Conservation (phyloP, 2,113 vertebrate species). For the Oreochromis spilurus region DNA sequence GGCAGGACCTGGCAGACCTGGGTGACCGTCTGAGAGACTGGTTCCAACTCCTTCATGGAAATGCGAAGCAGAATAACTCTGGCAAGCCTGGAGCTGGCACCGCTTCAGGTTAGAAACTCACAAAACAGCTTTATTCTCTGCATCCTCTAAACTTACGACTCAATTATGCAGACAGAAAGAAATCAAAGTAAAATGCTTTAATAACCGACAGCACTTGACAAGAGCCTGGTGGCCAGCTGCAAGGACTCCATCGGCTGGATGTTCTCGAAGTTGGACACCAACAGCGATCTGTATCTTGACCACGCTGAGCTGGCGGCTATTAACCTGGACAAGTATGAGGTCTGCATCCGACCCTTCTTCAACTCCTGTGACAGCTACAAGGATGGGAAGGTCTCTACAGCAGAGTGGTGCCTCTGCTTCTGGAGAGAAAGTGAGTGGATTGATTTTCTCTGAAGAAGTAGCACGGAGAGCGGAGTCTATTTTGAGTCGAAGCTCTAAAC, state of each 20-base stretch:
- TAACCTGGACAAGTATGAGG: conserved; percentile 96
- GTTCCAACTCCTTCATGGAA: conserved; percentile 96
- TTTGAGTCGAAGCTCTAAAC: neutral
- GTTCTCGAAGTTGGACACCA: conserved; percentile 93
- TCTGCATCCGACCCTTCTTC: conserved; percentile 96
- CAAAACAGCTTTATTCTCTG: neutral
- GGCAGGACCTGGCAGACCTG: conserved; percentile 94
- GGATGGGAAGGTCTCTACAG: conserved; percentile 87
- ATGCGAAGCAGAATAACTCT: conserved; percentile 88
- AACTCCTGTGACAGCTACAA: conserved; percentile 94
- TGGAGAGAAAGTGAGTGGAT: conserved; percentile 94
- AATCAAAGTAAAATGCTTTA: neutral
- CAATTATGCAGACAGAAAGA: neutral
- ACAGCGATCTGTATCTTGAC: conserved; percentile 87
- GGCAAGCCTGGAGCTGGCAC: conserved; percentile 62
- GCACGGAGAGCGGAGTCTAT: neutral
- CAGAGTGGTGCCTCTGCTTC: conserved; percentile 98
- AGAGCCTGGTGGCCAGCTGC: conserved; percentile 87
- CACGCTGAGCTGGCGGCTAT: conserved; percentile 86
- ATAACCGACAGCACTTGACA: conserved; percentile 80
- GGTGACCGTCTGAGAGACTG: conserved; percentile 93
- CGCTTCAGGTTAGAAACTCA: conserved; percentile 64
- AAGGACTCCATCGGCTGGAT: conserved; percentile 98
- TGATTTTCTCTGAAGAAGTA: neutral
- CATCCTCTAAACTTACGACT: neutral